phyloP scores from a whole-genome alignment of 2,113 vertebrate genomes.

The Lamprologus sp. region DNA sequence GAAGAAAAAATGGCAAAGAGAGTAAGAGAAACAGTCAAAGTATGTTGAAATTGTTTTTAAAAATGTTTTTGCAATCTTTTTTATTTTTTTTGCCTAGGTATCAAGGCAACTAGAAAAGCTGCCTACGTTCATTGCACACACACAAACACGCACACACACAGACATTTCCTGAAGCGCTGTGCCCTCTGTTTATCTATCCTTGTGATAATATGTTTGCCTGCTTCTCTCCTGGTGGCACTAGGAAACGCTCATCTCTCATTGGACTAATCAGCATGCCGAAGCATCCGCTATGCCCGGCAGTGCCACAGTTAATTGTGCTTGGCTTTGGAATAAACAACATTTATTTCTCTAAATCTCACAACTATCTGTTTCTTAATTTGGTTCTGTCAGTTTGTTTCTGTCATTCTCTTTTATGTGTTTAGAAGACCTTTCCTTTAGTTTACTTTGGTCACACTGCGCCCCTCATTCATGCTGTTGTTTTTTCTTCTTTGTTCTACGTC shows the following conservation, averaged over 20 bases:
- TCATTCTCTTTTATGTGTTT: background rate
- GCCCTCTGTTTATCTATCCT: slow-evolving; percentile 51
- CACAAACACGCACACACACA: background rate
- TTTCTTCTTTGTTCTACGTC: background rate
- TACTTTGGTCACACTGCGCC: background rate
- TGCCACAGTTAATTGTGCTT: slow-evolving; percentile 69
- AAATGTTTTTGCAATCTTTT: background rate
- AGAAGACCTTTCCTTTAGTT: background rate
- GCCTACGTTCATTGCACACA: background rate
- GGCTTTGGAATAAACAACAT: slow-evolving; percentile 63
- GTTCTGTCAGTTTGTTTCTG: slow-evolving; percentile 36
- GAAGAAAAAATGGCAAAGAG: background rate
- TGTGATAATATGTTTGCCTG: slow-evolving; percentile 51
- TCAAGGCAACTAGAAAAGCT: background rate
- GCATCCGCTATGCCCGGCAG: slow-evolving; percentile 62
- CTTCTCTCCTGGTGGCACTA: slow-evolving; percentile 46
- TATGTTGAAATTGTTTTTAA: background rate
- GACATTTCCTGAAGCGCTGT: slow-evolving; percentile 8
- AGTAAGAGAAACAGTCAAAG: background rate
- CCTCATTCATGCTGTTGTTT: background rate
- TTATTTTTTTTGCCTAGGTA: background rate
- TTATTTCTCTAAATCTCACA: slow-evolving; percentile 53
- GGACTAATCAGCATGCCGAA: slow-evolving; percentile 64
- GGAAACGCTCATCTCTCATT: slow-evolving; percentile 63
- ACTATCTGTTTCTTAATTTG: slow-evolving; percentile 41